These are phyloP conservation scores for Saccostrea glomerata DNA, from an alignment of 1,140 invertebrate genomes.

Conservation along the genomic window DNA sequence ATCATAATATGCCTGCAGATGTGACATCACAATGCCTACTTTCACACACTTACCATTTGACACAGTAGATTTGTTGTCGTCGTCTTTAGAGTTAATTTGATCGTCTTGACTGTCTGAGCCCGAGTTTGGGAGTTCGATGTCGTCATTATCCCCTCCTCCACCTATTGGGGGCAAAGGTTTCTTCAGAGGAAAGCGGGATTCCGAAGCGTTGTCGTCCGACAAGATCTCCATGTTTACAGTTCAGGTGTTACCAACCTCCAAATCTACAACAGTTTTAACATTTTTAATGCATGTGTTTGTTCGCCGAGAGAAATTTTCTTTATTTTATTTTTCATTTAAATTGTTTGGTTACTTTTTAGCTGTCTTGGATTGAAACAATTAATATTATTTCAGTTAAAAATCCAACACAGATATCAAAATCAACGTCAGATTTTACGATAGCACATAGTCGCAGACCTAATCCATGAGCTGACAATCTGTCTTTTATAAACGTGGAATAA, in stretches of 20 bases:
- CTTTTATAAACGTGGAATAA: too few species aligned
- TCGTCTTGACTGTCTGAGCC: conserved; percentile 36
- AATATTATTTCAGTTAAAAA: too few species aligned
- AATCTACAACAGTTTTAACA: neutral
- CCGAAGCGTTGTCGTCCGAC: conserved; percentile 30
- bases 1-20: neutral
- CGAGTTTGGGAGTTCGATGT: conserved; percentile 18
- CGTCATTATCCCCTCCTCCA: conserved; percentile 41
- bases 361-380: too few species aligned
- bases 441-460: too few species aligned
- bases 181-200: conserved; percentile 35
- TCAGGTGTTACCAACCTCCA: neutral
- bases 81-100: conserved; percentile 19
- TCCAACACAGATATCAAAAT: too few species aligned
- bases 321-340: neutral
- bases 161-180: conserved; percentile 65
- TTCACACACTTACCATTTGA: conserved; percentile 23
- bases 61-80: conserved; percentile 30
- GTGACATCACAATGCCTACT: neutral
- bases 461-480: too few species aligned
- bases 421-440: too few species aligned
- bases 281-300: too few species aligned
- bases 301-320: too few species aligned
- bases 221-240: conserved; percentile 24
- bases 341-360: too few species aligned